Base-by-base conservation (phyloP, 2,113 vertebrate species). In the Pardalotus punctatus region DNA sequence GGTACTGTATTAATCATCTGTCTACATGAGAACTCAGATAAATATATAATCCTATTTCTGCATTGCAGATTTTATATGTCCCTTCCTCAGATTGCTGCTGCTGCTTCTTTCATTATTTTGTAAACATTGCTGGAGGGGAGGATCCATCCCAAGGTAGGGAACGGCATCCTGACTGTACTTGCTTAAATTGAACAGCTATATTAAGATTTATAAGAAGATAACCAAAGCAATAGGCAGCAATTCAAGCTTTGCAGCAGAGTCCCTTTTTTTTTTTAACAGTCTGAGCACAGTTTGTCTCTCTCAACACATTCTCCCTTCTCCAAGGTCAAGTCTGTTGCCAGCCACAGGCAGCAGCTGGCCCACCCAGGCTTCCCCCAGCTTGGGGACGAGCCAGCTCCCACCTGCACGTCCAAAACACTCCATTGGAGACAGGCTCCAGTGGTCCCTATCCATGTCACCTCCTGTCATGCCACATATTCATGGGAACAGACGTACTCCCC, bases 21-120 rank as follows among this genome's bases (percentile, higher is more conserved):
- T 80, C 93, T 93, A 87, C 91, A 93, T 14, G 62, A 81, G 73
- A 91, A 95, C 84, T 85, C 94, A 87, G 89, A 91, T 66, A 96
- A 96, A 95, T 95, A 85, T 79, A 91, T 91, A 91, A 96, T 87
- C 73, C 77, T 38, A 48, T 87, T 94, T 88, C 90, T 94, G 91
- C 91, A 93, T 14, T 88, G 93, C 90, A 96, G 93, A 69, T 90
- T 93, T 94, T 61, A 21, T 48, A 45, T 5, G 33, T 65, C 58
- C 38, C 66, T 85, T 85, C 62, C 38, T 72, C 70, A 38, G 74
- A 83, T 28, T 64, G 42, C n/a, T 14, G 17, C n/a, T 14, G 17
- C 25, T n/a, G 29, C 9, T 20, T 54, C 79, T 83, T 67, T 24
- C 23, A 42, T 64, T 61, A 64, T 18, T 86, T 82, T 60, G 60